Conservation (phyloP, 2,113 vertebrate species). For the Mungos mungo region DNA sequence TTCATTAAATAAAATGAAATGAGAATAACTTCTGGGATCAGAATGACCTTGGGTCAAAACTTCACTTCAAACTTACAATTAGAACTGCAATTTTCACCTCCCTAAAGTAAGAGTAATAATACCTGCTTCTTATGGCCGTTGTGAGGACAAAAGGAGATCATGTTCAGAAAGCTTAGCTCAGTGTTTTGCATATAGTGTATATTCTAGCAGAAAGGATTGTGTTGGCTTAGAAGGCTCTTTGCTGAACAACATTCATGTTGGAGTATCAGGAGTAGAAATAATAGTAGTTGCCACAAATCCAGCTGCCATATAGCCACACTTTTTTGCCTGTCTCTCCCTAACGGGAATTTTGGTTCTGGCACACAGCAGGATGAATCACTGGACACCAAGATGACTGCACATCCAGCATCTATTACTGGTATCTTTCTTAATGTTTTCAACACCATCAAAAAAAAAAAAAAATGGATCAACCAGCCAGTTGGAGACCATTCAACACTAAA, state of each 20-base stretch:
- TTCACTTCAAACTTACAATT: neutral
- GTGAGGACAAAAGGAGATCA: neutral
- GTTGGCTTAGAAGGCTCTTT: neutral
- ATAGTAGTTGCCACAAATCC: neutral
- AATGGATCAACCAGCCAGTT: constrained; percentile 38
- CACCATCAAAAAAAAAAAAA: neutral
- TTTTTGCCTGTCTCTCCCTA: neutral
- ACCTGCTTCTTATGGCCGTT: neutral
- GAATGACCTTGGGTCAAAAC: neutral
- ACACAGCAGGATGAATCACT: neutral
- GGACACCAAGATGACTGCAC: neutral
- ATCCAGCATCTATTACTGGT: constrained; percentile 52
- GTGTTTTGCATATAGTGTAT: neutral
- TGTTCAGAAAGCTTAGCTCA: neutral
- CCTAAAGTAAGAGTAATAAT: neutral
- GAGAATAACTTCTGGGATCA: neutral
- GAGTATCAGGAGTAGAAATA: neutral
- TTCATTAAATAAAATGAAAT: neutral
- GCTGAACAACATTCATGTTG: neutral
- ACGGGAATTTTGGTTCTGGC: neutral
- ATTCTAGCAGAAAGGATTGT: neutral
- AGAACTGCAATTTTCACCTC: neutral
- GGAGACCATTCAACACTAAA: constrained; percentile 67
- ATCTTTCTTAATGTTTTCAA: constrained; percentile 55
- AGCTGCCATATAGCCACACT: neutral